Percentiles rank a stretch among this genome's conserved stretches.
These are phyloP conservation scores for Pandemis corylana DNA, from an alignment of 2,888 invertebrate genomes.

Conservation along the genomic window DNA sequence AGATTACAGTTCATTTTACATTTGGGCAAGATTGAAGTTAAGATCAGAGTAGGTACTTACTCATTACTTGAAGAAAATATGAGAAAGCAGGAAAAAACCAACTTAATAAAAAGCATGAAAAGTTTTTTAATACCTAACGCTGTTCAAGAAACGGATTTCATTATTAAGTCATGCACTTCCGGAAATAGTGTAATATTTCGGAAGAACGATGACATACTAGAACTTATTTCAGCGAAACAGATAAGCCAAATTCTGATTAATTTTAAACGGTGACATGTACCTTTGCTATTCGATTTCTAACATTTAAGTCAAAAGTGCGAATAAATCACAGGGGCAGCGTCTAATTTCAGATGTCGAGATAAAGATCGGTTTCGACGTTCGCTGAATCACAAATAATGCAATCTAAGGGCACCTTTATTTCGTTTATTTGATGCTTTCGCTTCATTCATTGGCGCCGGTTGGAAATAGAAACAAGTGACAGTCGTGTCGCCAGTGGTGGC, in stretches of 20 bases:
- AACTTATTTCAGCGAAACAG: background rate
- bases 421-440: conserved; percentile 39
- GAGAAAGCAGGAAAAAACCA: background rate
- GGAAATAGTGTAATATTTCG: background rate
- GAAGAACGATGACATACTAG: conserved; percentile 8
- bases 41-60: background rate
- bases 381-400: conserved; percentile 34
- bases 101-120: background rate
- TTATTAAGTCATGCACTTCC: conserved; percentile 7
- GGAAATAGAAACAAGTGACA: conserved; percentile 79
- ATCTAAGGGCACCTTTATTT: conserved; percentile 34
- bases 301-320: background rate
- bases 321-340: conserved; percentile 19
- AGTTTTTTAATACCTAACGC: background rate
- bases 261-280: background rate
- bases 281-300: background rate
- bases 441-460: conserved; percentile 64
- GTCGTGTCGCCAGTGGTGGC: conserved; percentile 67
- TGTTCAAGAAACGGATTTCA: background rate
- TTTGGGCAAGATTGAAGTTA: background rate
- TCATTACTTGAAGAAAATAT: background rate
- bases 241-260: conserved; percentile 1
- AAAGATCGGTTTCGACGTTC: conserved; percentile 27
- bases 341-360: conserved; percentile 26
- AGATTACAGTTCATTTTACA: background rate